phyloP scores from a whole-genome alignment of 2,888 invertebrate species.

The Scaptomyza flava region DNA sequence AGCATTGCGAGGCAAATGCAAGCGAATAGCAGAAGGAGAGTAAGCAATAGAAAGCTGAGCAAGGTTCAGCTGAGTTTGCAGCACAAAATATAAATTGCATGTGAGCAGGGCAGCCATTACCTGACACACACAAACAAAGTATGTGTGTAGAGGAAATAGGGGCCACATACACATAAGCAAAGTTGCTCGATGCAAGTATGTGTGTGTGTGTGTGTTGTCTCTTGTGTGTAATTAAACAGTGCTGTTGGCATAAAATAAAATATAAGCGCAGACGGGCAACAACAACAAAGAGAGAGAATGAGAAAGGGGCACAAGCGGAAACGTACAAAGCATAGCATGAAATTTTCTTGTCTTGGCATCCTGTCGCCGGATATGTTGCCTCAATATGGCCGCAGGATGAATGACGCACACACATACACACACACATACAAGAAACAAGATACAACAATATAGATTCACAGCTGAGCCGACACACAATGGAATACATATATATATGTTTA shows the following conservation, averaged over 20 bases:
- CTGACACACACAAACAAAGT: slow-evolving; percentile 53
- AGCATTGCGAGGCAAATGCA: slow-evolving; percentile 29
- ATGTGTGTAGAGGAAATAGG: slow-evolving; percentile 32
- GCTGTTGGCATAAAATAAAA: slow-evolving; percentile 80
- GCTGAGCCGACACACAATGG: slow-evolving; percentile 58
- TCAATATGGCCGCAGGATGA: slow-evolving; percentile 80
- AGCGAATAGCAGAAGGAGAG: not conserved
- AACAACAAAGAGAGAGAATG: slow-evolving; percentile 15
- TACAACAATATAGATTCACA: slow-evolving; percentile 18
- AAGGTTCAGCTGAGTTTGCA: slow-evolving; percentile 53
- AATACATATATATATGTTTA: slow-evolving; percentile 50
- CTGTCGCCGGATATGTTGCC: slow-evolving; percentile 81
- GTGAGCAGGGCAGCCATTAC: slow-evolving; percentile 74
- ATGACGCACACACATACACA: slow-evolving; percentile 68
- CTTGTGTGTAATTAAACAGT: slow-evolving; percentile 79
- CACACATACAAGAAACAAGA: slow-evolving; percentile 34
- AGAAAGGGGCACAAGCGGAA: slow-evolving; percentile 50
- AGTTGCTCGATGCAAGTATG: slow-evolving; percentile 28
- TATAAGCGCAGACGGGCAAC: slow-evolving; percentile 65
- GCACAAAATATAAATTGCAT: slow-evolving; percentile 74
- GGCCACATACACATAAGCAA: slow-evolving; percentile 28
- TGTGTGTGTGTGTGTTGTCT: slow-evolving; percentile 59
- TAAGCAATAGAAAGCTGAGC: slow-evolving; percentile 30
- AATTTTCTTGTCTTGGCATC: slow-evolving; percentile 80
- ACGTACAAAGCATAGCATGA: slow-evolving; percentile 78